phyloP scores from a whole-genome alignment of 2,888 invertebrate species.

The Tethea ocularis region DNA sequence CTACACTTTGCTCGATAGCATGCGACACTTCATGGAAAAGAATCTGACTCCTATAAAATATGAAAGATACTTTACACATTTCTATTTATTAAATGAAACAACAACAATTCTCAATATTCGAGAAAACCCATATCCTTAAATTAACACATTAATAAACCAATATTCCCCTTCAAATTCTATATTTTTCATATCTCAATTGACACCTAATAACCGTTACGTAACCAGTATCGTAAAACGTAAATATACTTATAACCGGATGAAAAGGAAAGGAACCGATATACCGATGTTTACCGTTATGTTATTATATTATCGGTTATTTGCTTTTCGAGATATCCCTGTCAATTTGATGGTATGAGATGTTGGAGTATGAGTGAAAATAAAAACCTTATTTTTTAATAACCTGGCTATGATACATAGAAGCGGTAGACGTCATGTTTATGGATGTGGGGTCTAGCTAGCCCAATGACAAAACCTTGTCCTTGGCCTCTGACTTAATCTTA shows the following conservation, averaged over 20 bases:
- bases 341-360: neutral
- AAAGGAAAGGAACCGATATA: neutral
- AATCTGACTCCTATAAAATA: too few relatives aligned
- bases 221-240: conserved; percentile 1
- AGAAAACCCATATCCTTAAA: too few relatives aligned
- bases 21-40: too few relatives aligned
- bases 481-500: too few relatives aligned
- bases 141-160: neutral
- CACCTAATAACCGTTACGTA: neutral
- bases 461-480: too few relatives aligned
- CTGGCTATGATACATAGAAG: too few relatives aligned
- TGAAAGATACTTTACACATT: too few relatives aligned
- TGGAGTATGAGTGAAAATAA: neutral
- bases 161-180: neutral
- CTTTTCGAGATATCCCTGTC: neutral
- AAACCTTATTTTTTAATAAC: neutral
- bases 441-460: too few relatives aligned
- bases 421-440: too few relatives aligned
- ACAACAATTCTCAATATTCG: too few relatives aligned
- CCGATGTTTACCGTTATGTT: neutral
- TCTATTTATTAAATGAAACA: too few relatives aligned
- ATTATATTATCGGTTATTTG: neutral
- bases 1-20: too few relatives aligned
- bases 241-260: neutral
- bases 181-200: neutral